A percentile compares a stretch with the other conserved stretches of the same genome.
Conservation (phyloP, 2,797 vertebrate species). For the Bucorvus abyssinicus region DNA sequence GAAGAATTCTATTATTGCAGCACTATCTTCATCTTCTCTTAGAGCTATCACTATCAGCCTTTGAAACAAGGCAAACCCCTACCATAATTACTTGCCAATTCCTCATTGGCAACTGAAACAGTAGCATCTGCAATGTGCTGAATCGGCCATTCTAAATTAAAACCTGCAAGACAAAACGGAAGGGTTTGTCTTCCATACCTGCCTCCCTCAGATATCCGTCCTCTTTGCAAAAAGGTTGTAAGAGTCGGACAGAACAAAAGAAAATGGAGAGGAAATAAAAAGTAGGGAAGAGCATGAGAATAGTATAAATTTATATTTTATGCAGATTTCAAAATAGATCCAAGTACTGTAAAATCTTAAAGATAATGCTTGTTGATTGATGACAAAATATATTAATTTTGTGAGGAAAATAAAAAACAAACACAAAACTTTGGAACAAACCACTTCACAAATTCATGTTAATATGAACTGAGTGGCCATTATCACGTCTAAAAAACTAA, state of each 20-base stretch:
- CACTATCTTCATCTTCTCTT: neutral
- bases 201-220: neutral
- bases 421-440: neutral
- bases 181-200: neutral
- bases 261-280: neutral
- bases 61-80: neutral
- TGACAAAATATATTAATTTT: neutral
- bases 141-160: neutral
- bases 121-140: neutral
- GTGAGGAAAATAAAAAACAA: neutral
- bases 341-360: neutral
- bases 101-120: neutral
- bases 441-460: neutral
- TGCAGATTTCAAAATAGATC: neutral
- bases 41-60: neutral
- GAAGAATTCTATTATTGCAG: neutral
- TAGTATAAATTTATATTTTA: neutral
- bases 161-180: neutral
- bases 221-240: neutral
- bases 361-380: neutral
- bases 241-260: neutral
- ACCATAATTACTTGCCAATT: neutral
- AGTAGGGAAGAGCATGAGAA: neutral
- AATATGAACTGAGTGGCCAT: neutral
- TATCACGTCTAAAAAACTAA: neutral